A percentile compares a stretch with the other conserved stretches of the same genome.
Conservation (phyloP, 1,140 invertebrate genomes). For the Drosophila saltans region DNA sequence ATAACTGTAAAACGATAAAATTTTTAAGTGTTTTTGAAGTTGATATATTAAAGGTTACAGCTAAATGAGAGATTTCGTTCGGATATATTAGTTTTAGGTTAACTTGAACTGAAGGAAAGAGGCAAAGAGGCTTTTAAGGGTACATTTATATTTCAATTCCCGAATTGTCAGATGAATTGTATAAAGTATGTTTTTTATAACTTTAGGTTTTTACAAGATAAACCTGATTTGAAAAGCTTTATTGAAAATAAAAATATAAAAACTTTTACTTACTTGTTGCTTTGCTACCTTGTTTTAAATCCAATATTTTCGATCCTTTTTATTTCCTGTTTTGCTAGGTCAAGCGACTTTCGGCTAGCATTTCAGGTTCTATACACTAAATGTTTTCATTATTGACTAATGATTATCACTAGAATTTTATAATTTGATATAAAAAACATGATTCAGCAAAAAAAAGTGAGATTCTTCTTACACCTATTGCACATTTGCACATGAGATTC, state of each 20-base stretch:
- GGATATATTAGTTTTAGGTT: too few species aligned
- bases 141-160: too few species aligned
- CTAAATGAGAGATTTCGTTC: too few species aligned
- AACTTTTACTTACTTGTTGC: constrained; percentile 46
- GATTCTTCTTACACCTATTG: constrained; percentile 53
- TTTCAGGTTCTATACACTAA: constrained; percentile 24
- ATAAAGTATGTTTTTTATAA: too few species aligned
- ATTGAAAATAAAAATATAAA: neutral
- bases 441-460: constrained; percentile 8
- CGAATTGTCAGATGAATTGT: too few species aligned
- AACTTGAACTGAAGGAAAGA: too few species aligned
- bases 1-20: too few species aligned
- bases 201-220: too few species aligned
- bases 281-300: constrained; percentile 35
- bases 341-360: constrained; percentile 34
- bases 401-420: constrained; percentile 31
- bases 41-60: too few species aligned
- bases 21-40: too few species aligned
- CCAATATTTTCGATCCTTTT: constrained; percentile 43
- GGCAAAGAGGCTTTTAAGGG: too few species aligned
- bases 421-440: constrained; percentile 45
- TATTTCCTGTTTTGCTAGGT: constrained; percentile 8
- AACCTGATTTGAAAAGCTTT: too few species aligned
- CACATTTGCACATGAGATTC: constrained; percentile 52
- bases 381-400: constrained; percentile 19